phyloP scores from a whole-genome alignment of 1,140 invertebrate genomes.

The Bombus difficillimus region DNA sequence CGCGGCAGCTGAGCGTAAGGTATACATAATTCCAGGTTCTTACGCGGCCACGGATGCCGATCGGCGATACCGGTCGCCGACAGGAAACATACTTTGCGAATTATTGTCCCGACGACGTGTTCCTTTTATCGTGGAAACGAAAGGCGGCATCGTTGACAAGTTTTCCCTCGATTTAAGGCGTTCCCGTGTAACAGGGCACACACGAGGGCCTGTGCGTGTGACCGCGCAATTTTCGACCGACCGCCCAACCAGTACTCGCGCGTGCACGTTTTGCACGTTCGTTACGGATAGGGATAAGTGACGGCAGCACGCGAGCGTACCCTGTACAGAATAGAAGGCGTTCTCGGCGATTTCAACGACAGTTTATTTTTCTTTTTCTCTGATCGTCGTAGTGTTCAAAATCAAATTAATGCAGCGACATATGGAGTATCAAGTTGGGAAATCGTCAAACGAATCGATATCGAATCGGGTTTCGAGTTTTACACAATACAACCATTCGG shows the following conservation, averaged over 20 bases:
- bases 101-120: constrained; percentile 38
- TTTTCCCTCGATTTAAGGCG: constrained; percentile 19
- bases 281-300: neutral
- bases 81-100: constrained; percentile 49
- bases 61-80: constrained; percentile 41
- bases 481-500: fast-evolving
- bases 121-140: constrained; percentile 30
- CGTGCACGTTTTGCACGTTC: constrained; percentile 6
- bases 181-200: neutral
- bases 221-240: constrained; percentile 31
- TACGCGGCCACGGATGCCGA: constrained; percentile 42
- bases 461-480: fast-evolving
- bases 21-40: constrained; percentile 47
- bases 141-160: constrained; percentile 53
- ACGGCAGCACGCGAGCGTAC: constrained; percentile 17
- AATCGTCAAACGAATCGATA: neutral
- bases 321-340: neutral
- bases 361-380: neutral
- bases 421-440: too few species aligned
- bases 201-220: constrained; percentile 9
- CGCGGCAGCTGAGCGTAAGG: constrained; percentile 40
- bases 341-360: neutral
- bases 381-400: neutral
- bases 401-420: neutral
- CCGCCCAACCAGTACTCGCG: neutral